Evolutionary conservation across 1,140 invertebrate genomes (phyloP).

Genomic region (Oncopodura yosiiana): DNA sequence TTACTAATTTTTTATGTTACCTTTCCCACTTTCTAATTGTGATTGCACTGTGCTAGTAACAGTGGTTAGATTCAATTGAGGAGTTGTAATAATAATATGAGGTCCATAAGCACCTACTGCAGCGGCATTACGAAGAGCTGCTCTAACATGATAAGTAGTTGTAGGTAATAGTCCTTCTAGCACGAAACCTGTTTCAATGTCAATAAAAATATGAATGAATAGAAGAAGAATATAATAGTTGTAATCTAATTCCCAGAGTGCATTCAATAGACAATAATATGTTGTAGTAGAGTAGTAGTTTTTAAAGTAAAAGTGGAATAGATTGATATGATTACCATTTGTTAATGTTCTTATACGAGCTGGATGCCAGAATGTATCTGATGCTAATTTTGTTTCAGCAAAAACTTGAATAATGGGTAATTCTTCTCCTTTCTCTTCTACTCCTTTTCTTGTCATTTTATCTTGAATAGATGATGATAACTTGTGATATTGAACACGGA

Average conservation of each 20-base stretch:
- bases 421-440: not conserved
- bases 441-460: not conserved
- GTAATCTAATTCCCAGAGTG: no score
- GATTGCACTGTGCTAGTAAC: no score
- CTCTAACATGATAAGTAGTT: slow-evolving; percentile 20
- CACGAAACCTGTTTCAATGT: slow-evolving; percentile 7
- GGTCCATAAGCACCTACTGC: slow-evolving; percentile 15
- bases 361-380: slow-evolving; percentile 16
- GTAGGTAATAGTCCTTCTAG: slow-evolving; percentile 8
- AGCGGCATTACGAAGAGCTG: slow-evolving; percentile 15
- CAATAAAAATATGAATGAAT: not conserved
- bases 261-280: no score
- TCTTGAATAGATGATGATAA: slow-evolving; percentile 1
- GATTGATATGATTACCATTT: slow-evolving; percentile 1
- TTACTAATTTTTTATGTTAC: no score
- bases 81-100: slow-evolving; percentile 15
- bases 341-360: slow-evolving; percentile 10
- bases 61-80: not conserved
- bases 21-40: no score
- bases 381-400: slow-evolving; percentile 18
- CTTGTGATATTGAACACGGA: slow-evolving; percentile 4
- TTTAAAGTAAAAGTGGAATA: no score
- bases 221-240: no score
- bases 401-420: slow-evolving; percentile 15
- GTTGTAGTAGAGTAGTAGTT: no score